These are phyloP conservation scores for Zaprionus obscuricornis DNA, from an alignment of 2,888 invertebrate genomes.

Conservation along the genomic window DNA sequence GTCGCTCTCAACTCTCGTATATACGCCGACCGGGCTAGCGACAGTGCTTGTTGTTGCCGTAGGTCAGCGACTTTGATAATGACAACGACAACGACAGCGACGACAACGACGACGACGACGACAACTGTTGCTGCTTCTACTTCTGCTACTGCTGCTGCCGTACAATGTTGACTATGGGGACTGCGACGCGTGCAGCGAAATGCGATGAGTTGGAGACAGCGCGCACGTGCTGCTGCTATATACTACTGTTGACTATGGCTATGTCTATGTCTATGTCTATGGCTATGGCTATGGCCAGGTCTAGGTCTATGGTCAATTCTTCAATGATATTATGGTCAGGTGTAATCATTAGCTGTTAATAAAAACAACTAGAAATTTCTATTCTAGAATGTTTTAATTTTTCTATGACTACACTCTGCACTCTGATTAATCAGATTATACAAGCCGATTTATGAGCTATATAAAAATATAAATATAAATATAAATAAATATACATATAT, in stretches of 20 bases:
- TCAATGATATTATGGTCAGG: too few species aligned
- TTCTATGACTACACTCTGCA: too few species aligned
- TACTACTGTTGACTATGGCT: too few species aligned
- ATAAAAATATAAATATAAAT: not conserved
- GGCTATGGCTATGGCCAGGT: slow-evolving; percentile 12
- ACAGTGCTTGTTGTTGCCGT: slow-evolving; percentile 50
- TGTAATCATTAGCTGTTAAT: too few species aligned
- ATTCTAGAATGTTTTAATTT: too few species aligned
- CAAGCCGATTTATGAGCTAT: too few species aligned
- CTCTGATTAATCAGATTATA: too few species aligned
- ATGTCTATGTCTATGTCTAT: too few species aligned
- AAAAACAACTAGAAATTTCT: too few species aligned
- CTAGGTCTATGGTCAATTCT: too few species aligned
- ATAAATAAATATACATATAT: not conserved
- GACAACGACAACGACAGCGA: slow-evolving; percentile 9
- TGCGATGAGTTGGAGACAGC: too few species aligned
- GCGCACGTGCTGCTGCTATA: slow-evolving; percentile 43
- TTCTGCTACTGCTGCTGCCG: not conserved
- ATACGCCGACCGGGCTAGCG: slow-evolving; percentile 2
- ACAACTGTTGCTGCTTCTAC: not conserved
- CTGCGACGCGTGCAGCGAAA: not conserved
- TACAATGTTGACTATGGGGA: too few species aligned
- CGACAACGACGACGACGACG: not conserved
- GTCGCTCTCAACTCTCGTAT: not conserved
- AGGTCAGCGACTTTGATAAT: slow-evolving; percentile 68